Evolutionary conservation across 2,888 invertebrate species (phyloP).

Genomic region (Punctoribates punctum): DNA sequence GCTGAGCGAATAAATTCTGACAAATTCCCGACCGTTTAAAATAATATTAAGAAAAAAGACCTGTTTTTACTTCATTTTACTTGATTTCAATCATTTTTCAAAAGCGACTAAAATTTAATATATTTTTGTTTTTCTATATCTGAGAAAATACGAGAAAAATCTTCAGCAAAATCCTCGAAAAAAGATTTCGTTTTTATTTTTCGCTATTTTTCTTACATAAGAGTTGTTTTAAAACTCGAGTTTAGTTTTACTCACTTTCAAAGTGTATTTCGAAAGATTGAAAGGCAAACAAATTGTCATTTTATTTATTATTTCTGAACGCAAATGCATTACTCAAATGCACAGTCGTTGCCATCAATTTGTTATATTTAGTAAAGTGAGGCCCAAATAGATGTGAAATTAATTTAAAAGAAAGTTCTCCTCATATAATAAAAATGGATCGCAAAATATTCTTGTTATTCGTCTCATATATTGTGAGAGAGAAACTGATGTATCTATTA

Average conservation of each 20-base stretch:
- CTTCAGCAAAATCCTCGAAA: not conserved
- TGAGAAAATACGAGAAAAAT: not conserved
- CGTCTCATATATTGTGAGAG: not conserved
- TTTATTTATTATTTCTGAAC: not conserved
- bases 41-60: no score
- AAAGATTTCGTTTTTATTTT: no score
- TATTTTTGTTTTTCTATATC: not conserved
- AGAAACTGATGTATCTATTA: not conserved
- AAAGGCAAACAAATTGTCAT: constrained; percentile 1
- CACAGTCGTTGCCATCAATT: not conserved
- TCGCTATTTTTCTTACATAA: no score
- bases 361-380: not conserved
- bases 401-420: constrained; percentile 13
- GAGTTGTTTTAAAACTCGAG: not conserved
- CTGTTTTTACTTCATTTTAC: no score
- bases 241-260: not conserved
- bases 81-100: no score
- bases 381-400: not conserved
- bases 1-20: not conserved
- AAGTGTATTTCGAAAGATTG: no score
- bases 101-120: not conserved
- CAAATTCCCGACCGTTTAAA: no score
- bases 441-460: not conserved
- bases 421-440: constrained; percentile 6
- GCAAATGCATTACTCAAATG: constrained; percentile 9